Base-by-base conservation (phyloP, 1,140 invertebrate species). In the Lerema accius region DNA sequence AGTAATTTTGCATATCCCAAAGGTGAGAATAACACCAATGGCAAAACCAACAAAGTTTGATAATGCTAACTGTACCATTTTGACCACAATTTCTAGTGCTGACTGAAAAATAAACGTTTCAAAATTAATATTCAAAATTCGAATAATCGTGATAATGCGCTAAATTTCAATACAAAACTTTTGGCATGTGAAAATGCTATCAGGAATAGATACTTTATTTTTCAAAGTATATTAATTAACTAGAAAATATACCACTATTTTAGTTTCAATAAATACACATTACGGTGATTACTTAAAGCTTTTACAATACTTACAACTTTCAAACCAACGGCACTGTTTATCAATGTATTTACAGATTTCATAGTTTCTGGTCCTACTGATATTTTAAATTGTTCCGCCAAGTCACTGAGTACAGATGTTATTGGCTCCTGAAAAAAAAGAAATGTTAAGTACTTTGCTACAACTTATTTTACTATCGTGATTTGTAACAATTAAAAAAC, bases 1-100 rank as follows among this genome's bases (percentile, higher is more conserved):
- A 7, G 53, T 58, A 4, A 58, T 19, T n/a, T 58, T 58, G 23
- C 53, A 58, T 4, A 58, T 13, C 16, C 53, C 53, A 2, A 58
- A 5, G 11, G 40, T 40, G 16, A 58, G 7, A 0, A 15, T 45
- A 10, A 19, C 40, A 16, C 53, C 53, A 28, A 45, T 32, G 3
- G 23, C 53, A 17, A 58, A 32, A 4, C 39, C 53, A 5, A 58
- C 5, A 4, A 43, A 45, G 14, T 58, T 58, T 9, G 53, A 43
- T 0, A 26, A 10, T 11, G 45, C 0, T 40, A 39, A 58, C 4
- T 53, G 16, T 17, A 53, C 32, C 10, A 53, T 23, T 7, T 17
- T 43, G 0, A 56, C 51, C 9, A 14, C 51, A 2, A 55, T 13
- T 11, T 37, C 17, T 2, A 55, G 7, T 13, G 39, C 51, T 16